These are phyloP conservation scores for Speoplatyrhinus poulsoni DNA, from an alignment of 2,113 vertebrate genomes.

Conservation along the genomic window DNA sequence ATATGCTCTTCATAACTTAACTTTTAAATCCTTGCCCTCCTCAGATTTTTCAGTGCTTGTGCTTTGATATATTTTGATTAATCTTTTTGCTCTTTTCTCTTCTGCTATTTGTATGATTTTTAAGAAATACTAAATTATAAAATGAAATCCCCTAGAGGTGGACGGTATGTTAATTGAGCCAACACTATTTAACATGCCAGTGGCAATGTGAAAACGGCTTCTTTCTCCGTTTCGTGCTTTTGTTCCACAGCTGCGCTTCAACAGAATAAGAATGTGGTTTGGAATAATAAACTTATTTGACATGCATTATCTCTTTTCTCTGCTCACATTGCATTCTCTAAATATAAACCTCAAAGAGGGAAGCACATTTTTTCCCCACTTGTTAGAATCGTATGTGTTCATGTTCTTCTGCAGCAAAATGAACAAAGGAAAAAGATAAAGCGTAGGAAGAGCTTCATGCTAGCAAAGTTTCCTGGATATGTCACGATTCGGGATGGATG, in stretches of 20 bases:
- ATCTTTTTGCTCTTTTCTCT: neutral
- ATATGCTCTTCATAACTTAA: neutral
- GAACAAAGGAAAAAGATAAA: slow-evolving; percentile 14
- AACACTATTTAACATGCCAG: slow-evolving; percentile 34
- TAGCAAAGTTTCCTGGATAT: slow-evolving; percentile 25
- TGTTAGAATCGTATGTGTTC: neutral
- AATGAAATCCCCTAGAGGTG: slow-evolving; percentile 16
- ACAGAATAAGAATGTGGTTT: slow-evolving; percentile 39
- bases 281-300: slow-evolving; percentile 32
- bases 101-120: slow-evolving; percentile 13
- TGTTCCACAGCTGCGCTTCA: slow-evolving; percentile 39
- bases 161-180: slow-evolving; percentile 25
- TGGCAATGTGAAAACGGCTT: slow-evolving; percentile 17
- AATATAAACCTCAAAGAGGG: slow-evolving; percentile 18
- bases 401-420: slow-evolving; percentile 18
- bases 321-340: slow-evolving; percentile 20
- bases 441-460: slow-evolving; percentile 6
- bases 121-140: slow-evolving; percentile 12
- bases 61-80: neutral
- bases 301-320: slow-evolving; percentile 21
- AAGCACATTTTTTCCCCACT: slow-evolving; percentile 18
- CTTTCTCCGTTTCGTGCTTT: slow-evolving; percentile 42
- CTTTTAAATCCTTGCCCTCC: neutral
- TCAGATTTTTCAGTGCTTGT: neutral
- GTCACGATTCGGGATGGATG: slow-evolving; percentile 9